Conservation (phyloP, 1,140 invertebrate species). For the Rhizoglyphus robini region DNA sequence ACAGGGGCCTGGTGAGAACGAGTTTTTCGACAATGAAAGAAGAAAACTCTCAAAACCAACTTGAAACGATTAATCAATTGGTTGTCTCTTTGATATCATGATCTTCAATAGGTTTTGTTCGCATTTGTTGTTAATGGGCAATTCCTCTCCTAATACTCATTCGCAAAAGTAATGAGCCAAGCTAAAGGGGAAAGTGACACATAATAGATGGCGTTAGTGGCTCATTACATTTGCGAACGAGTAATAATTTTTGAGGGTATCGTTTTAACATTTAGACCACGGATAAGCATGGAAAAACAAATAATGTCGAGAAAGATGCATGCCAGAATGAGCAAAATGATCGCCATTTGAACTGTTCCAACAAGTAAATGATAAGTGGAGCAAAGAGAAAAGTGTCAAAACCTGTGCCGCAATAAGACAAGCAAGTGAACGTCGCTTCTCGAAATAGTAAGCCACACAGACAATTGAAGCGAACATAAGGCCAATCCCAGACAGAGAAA, state of each 20-base stretch:
- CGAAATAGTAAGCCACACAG: slow-evolving; percentile 91
- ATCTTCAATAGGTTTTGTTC: too few relatives aligned
- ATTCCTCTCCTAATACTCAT: not conserved
- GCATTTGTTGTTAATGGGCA: not conserved
- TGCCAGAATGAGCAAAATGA: slow-evolving; percentile 64
- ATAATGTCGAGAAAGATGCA: slow-evolving; percentile 72
- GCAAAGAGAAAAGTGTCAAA: slow-evolving; percentile 78
- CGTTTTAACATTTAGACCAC: slow-evolving; percentile 39
- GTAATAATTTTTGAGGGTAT: not conserved
- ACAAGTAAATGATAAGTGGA: slow-evolving; percentile 57
- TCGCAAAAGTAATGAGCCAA: too few relatives aligned
- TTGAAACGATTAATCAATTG: too few relatives aligned
- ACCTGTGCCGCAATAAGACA: slow-evolving; percentile 72
- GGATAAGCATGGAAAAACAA: slow-evolving; percentile 69
- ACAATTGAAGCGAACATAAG: slow-evolving; percentile 63
- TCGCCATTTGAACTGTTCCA: slow-evolving; percentile 67
- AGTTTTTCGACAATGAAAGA: not conserved
- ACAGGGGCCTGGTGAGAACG: not conserved
- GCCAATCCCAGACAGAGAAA: slow-evolving; percentile 37
- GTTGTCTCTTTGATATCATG: too few relatives aligned
- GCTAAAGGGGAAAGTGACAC: too few relatives aligned
- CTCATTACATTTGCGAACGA: too few relatives aligned
- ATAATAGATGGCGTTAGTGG: too few relatives aligned
- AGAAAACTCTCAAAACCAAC: too few relatives aligned
- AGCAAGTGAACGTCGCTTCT: slow-evolving; percentile 73